A percentile compares a stretch with the other conserved stretches of the same genome.
These are phyloP conservation scores for Drosophila repletoides DNA, from an alignment of 1,140 invertebrate species.

Conservation along the genomic window DNA sequence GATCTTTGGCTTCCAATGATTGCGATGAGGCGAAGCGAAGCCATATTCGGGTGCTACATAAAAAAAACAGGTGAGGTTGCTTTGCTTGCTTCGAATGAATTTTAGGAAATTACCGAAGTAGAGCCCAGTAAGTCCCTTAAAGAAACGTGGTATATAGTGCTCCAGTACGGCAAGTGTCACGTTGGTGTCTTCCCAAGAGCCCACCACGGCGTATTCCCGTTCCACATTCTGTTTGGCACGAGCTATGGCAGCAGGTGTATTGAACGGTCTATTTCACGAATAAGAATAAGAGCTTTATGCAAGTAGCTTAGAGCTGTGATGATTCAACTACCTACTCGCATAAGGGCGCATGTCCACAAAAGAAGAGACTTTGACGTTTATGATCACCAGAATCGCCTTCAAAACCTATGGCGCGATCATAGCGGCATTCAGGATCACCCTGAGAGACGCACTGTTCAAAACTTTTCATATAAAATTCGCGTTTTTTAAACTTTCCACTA, in stretches of 20 bases:
- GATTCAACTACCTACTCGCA: conserved; percentile 85
- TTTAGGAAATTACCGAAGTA: conserved; percentile 87
- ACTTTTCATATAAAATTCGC: conserved; percentile 93
- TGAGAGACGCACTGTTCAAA: conserved; percentile 91
- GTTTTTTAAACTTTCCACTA: conserved; percentile 90
- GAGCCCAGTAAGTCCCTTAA: conserved; percentile 87
- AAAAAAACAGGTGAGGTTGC: no score
- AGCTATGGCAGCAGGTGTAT: conserved; percentile 90
- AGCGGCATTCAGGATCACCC: conserved; percentile 91
- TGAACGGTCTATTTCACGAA: conserved; percentile 92
- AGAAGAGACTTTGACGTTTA: conserved; percentile 88
- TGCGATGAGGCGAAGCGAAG: conserved; percentile 34
- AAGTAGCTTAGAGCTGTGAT: not conserved
- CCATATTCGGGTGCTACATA: conserved; percentile 31
- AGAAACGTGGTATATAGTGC: conserved; percentile 91
- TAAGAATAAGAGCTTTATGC: not conserved
- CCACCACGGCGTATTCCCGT: conserved; percentile 92
- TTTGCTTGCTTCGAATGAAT: not conserved
- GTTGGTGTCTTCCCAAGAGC: conserved; percentile 93
- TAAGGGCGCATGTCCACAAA: conserved; percentile 93
- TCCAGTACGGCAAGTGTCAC: conserved; percentile 91
- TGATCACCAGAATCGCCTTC: conserved; percentile 90
- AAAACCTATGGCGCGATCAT: conserved; percentile 89
- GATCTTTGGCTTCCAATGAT: conserved; percentile 62
- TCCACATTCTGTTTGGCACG: conserved; percentile 92